Evolutionary conservation across 64 coral and sea anemone genomes (phyloP), one percentile per base, ranked within the genome.

Genomic region (Pocillopora verrucosa): DNA sequence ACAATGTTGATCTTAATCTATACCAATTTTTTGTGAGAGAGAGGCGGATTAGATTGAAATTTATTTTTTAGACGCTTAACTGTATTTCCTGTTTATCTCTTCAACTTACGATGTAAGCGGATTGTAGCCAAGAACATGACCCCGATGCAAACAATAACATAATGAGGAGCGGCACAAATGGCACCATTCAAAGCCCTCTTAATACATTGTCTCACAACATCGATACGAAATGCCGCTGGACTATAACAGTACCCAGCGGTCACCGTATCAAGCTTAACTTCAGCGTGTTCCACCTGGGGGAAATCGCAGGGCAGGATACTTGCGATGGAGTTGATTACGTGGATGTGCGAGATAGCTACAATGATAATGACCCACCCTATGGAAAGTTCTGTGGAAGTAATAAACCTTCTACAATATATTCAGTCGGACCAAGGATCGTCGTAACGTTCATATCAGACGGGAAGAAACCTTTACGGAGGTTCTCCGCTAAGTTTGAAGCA

Each of bases 181-280:
- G 82, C 37, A 85, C 36, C 14, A 25, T 85, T 56, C 7, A 13
- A 9, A 72, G 17, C 61, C 45, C 22, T 0, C 20, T 65, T n/a
- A 67, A 67, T 41, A 16, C 80, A 85, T 56, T 19, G 11, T 7
- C 35, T 19, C 41, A 38, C 61, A 4, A 41, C 4, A 17, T 58
- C 3, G 70, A 72, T 16, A 70, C 72, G 82, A 72, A 85, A 72
- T 85, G 82, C 19, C 82, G 82, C 12, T 85, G 82, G 82, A 73
- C 30, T 16, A 72, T 85, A 36, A 72, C 64, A 26, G 82, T 85
- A 13, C 82, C 82, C 36, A 85, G 12, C 22, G 65, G 65, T 38
- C 12, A 85, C 82, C 82, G 82, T 22, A 85, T 85, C 22, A 85
- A 85, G 36, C 63, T 85, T 72, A 85, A 38, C 12, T 85, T 85